phyloP scores from a whole-genome alignment of 2,113 vertebrate genomes.

The Cyprinus carpio region DNA sequence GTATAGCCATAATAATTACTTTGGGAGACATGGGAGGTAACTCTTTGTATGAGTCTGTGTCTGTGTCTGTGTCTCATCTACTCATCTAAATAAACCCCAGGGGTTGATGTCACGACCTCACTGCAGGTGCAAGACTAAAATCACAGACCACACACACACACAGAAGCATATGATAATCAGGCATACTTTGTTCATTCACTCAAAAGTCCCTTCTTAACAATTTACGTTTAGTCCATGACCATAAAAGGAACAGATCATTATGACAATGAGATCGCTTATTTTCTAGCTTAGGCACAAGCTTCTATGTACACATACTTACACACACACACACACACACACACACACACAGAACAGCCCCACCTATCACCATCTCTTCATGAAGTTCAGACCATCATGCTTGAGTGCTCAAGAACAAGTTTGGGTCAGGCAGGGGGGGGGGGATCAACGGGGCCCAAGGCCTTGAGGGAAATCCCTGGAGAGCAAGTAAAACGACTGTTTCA shows the following conservation, averaged over 20 bases:
- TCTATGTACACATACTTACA: background rate
- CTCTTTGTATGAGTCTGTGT: constrained; percentile 15
- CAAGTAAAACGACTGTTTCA: constrained; percentile 63
- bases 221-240: background rate
- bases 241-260: background rate
- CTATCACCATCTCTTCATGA: constrained; percentile 57
- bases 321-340: background rate
- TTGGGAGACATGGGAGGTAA: constrained; percentile 26
- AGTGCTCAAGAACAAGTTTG: constrained; percentile 60
- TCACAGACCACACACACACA: constrained; percentile 54
- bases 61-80: background rate
- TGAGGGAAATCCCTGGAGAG: constrained; percentile 54
- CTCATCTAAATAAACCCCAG: constrained; percentile 56
- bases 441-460: background rate
- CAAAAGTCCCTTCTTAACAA: background rate
- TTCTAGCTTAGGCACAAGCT: background rate
- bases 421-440: constrained; percentile 51
- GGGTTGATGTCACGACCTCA: constrained; percentile 39
- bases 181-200: background rate
- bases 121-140: constrained; percentile 55
- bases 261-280: background rate
- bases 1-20: no score
- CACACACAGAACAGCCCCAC: background rate
- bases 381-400: constrained; percentile 71
- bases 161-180: background rate